Evolutionary conservation across 1,140 invertebrate species (phyloP).

Genomic region (Euwallacea similis): DNA sequence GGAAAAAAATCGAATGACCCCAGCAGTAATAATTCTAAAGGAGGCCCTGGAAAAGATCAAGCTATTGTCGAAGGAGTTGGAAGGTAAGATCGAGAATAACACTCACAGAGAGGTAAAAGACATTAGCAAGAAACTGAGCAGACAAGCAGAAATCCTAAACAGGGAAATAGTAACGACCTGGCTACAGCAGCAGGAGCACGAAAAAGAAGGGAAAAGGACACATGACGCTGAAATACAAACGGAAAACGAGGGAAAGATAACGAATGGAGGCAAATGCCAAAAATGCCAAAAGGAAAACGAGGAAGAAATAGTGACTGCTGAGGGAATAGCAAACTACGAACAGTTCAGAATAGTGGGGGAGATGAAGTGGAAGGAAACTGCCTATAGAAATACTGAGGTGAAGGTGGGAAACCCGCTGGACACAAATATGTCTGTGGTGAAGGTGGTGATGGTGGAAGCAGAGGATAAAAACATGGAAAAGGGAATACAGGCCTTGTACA

Average conservation of each 20-base stretch:
- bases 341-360: conserved; percentile 12
- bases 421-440: not conserved
- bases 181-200: not conserved
- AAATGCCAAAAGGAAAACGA: too few relatives aligned
- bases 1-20: too few relatives aligned
- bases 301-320: not conserved
- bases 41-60: too few relatives aligned
- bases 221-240: not conserved
- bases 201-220: not conserved
- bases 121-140: not conserved
- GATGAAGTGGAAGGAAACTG: not conserved
- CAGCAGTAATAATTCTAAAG: too few relatives aligned
- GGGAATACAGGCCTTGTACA: conserved; percentile 4
- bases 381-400: not conserved
- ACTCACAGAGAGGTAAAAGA: not conserved
- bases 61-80: too few relatives aligned
- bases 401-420: conserved; percentile 13
- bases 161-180: not conserved
- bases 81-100: not conserved
- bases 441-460: conserved; percentile 13
- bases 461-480: conserved; percentile 1
- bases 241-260: too few relatives aligned
- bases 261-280: too few relatives aligned
- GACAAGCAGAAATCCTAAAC: not conserved
- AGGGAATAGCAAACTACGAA: not conserved